Conservation (phyloP, 2,797 vertebrate genomes). For the Danio albolineatus region DNA sequence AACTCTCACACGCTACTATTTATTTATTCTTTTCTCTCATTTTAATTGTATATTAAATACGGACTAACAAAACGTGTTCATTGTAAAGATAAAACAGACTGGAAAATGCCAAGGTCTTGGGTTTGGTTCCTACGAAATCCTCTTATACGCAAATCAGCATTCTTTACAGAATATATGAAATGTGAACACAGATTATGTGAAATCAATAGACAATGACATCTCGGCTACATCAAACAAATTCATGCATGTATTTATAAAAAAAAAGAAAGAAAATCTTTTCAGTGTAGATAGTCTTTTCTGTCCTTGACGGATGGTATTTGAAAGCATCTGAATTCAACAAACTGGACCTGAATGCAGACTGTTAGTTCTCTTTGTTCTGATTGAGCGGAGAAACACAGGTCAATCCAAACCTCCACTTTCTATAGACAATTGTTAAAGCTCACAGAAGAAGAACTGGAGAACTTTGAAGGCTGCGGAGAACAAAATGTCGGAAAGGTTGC, state of each 20-base stretch:
- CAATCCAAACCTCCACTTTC: neutral
- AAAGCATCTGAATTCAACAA: conserved; percentile 24
- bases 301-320: conserved; percentile 27
- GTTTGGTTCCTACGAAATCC: conserved; percentile 16
- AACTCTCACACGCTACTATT: conserved; percentile 37
- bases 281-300: conserved; percentile 18
- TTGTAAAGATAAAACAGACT: conserved; percentile 4
- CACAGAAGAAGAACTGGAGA: neutral
- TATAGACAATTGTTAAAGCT: neutral
- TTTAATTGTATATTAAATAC: conserved; percentile 11
- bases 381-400: neutral
- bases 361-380: conserved; percentile 12
- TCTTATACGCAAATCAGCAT: neutral
- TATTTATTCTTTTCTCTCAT: conserved; percentile 1
- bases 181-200: neutral
- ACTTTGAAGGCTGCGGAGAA: neutral
- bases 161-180: conserved; percentile 14
- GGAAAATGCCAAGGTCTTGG: conserved; percentile 24
- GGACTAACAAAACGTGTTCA: neutral
- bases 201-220: conserved; percentile 31
- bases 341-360: conserved; percentile 23
- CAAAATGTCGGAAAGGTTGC: neutral
- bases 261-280: conserved; percentile 21
- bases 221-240: conserved; percentile 1
- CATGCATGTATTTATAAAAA: conserved; percentile 1